Evolutionary conservation across 2,797 vertebrate genomes (phyloP).

Genomic region (Sebastes trivittatus): DNA sequence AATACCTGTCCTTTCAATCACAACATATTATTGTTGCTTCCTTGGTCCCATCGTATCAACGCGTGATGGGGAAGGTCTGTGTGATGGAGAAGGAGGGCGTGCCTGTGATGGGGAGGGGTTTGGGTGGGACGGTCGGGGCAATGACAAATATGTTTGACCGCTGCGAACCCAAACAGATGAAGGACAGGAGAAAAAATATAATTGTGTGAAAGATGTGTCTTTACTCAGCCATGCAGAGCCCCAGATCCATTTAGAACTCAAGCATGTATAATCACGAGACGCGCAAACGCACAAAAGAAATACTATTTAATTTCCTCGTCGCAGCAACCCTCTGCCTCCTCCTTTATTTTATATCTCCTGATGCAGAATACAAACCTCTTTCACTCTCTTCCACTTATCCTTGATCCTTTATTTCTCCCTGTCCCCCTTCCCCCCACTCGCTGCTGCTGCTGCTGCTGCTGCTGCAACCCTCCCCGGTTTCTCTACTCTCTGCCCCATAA

Average conservation of each 20-base stretch:
- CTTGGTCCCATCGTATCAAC: slow-evolving; percentile 24
- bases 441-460: background rate
- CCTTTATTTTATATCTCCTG: slow-evolving; percentile 33
- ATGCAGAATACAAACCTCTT: slow-evolving; percentile 60
- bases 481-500: slow-evolving; percentile 67
- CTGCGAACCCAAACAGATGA: slow-evolving; percentile 25
- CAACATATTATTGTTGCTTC: slow-evolving; percentile 55
- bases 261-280: slow-evolving; percentile 11
- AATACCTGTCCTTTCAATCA: slow-evolving; percentile 61
- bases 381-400: slow-evolving; percentile 56
- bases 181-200: slow-evolving; percentile 49
- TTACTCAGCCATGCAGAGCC: slow-evolving; percentile 41
- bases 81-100: slow-evolving; percentile 22
- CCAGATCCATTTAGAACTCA: slow-evolving; percentile 44
- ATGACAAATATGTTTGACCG: slow-evolving; percentile 23
- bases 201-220: slow-evolving; percentile 46
- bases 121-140: background rate
- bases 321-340: background rate
- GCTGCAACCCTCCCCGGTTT: slow-evolving; percentile 28
- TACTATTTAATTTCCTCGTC: slow-evolving; percentile 18
- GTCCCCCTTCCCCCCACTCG: background rate
- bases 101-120: slow-evolving; percentile 40
- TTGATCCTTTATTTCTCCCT: slow-evolving; percentile 54
- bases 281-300: slow-evolving; percentile 35
- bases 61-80: slow-evolving; percentile 11